phyloP scores from a whole-genome alignment of 2,888 invertebrate genomes.

The Drosophila paranaensis region DNA sequence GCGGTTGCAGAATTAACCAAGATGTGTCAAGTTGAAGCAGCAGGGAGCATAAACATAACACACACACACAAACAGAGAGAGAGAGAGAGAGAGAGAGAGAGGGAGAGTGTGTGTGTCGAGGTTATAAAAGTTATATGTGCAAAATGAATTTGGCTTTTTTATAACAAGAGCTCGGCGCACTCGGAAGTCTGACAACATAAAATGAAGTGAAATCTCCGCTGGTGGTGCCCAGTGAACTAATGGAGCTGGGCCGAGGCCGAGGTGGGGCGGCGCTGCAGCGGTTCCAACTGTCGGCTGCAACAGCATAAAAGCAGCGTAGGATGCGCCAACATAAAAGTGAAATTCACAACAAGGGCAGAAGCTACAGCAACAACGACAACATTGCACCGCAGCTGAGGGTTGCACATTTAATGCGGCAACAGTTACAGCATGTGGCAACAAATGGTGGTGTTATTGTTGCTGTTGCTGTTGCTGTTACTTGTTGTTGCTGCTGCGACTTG shows the following conservation, averaged over 20 bases:
- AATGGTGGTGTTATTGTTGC: constrained; percentile 52
- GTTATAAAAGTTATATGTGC: constrained; percentile 72
- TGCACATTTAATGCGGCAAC: constrained; percentile 75
- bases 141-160: constrained; percentile 82
- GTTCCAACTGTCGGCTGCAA: constrained; percentile 43
- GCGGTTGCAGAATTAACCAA: constrained; percentile 72
- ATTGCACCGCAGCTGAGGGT: constrained; percentile 44
- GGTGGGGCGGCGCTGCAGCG: neutral
- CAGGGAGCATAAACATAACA: constrained; percentile 54
- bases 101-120: constrained; percentile 21
- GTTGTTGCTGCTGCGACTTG: constrained; percentile 53
- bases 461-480: constrained; percentile 11
- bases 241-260: constrained; percentile 14
- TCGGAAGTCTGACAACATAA: constrained; percentile 80
- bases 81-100: constrained; percentile 7
- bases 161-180: constrained; percentile 71
- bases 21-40: constrained; percentile 62
- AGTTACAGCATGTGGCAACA: constrained; percentile 78
- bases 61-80: constrained; percentile 8
- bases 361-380: constrained; percentile 28
- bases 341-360: constrained; percentile 49
- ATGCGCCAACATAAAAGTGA: constrained; percentile 74
- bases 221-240: constrained; percentile 72
- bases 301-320: constrained; percentile 64
- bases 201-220: constrained; percentile 79